These are phyloP conservation scores for Aurelia sp. DNA, from an alignment of 30 jellyfish, hydroid and myxozoan genomes.

Conservation along the genomic window DNA sequence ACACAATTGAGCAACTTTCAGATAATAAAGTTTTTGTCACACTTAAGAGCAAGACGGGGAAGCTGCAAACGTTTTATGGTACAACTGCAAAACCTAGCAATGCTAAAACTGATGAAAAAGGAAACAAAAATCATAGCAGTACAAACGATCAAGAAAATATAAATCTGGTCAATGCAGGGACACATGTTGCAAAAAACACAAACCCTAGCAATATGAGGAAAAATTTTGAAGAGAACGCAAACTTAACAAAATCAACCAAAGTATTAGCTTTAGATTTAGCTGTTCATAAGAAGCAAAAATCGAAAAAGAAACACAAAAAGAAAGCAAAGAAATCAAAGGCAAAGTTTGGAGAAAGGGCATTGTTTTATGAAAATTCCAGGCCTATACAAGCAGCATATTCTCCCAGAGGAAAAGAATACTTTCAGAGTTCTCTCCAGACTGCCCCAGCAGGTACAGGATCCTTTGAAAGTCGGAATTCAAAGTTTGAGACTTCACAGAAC, in stretches of 20 bases:
- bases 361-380: background rate
- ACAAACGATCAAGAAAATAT: background rate
- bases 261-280: too few species aligned
- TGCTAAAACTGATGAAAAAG: background rate
- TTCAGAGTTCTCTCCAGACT: slow-evolving; percentile 34
- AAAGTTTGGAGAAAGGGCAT: too few species aligned
- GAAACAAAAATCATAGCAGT: background rate
- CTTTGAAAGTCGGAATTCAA: background rate
- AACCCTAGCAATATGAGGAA: too few species aligned
- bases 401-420: slow-evolving; percentile 18
- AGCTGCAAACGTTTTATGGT: slow-evolving; percentile 58
- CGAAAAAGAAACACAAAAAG: too few species aligned
- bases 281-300: too few species aligned
- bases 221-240: too few species aligned
- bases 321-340: too few species aligned
- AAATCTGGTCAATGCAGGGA: too few species aligned
- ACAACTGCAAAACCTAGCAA: background rate
- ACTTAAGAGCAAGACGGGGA: slow-evolving; percentile 53
- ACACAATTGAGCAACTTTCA: slow-evolving; percentile 38
- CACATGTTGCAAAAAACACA: too few species aligned
- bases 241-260: background rate
- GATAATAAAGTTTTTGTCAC: slow-evolving; percentile 40
- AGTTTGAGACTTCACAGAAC: background rate
- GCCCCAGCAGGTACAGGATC: slow-evolving; percentile 21
- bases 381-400: background rate